Evolutionary conservation across 64 coral and sea anemone species (phyloP).

Genomic region (Montipora efflorescens): DNA sequence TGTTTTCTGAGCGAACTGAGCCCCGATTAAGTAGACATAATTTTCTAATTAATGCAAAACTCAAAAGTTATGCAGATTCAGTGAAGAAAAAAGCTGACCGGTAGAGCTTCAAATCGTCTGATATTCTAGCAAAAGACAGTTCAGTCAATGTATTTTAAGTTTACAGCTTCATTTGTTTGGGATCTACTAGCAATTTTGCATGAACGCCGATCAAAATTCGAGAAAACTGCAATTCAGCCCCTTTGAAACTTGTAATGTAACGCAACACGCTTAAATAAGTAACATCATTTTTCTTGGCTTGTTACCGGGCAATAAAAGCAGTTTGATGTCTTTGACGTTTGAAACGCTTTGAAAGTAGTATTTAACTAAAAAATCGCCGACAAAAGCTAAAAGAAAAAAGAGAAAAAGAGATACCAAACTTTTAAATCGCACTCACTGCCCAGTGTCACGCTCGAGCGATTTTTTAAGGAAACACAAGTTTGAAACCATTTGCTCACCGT

Average conservation of each 20-base stretch:
- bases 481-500: too few relatives aligned
- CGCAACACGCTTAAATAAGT: background rate
- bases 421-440: too few relatives aligned
- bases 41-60: background rate
- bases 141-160: conserved; percentile 5
- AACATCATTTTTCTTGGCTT: background rate
- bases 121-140: conserved; percentile 4
- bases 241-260: background rate
- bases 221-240: background rate
- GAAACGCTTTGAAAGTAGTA: too few relatives aligned
- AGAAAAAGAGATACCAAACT: too few relatives aligned
- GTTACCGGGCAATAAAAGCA: background rate
- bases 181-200: background rate
- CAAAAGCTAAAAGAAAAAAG: too few relatives aligned
- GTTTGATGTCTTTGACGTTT: too few relatives aligned
- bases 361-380: too few relatives aligned
- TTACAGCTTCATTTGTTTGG: background rate
- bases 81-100: background rate
- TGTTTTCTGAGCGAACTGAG: background rate
- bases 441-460: too few relatives aligned
- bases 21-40: background rate
- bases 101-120: conserved; percentile 2
- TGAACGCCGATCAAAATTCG: too few relatives aligned
- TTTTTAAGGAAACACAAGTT: too few relatives aligned
- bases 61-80: background rate